Evolutionary conservation across 2,888 invertebrate genomes (phyloP).

Genomic region (Lasioglossum leucozonium): DNA sequence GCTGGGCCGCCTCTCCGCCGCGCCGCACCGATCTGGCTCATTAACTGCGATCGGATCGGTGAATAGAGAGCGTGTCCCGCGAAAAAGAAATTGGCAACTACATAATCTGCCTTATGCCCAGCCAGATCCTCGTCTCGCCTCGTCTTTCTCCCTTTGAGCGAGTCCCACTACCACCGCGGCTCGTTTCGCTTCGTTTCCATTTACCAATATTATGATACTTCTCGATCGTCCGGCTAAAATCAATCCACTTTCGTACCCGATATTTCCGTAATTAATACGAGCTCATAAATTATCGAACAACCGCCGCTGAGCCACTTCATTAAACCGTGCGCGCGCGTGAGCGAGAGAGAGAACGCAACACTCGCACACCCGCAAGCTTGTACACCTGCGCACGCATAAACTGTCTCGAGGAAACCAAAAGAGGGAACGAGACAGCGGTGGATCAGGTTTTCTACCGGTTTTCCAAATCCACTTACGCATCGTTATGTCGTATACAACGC

Average conservation of each 20-base stretch:
- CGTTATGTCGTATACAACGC: conserved; percentile 62
- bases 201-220: conserved; percentile 54
- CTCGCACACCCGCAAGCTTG: neutral
- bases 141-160: neutral
- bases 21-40: conserved; percentile 4
- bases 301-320: conserved; percentile 46
- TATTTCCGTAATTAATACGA: conserved; percentile 60
- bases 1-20: neutral
- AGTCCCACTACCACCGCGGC: neutral
- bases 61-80: conserved; percentile 28
- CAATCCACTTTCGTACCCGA: conserved; percentile 45
- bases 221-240: conserved; percentile 40
- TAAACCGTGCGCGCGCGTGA: conserved; percentile 18
- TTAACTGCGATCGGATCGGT: conserved; percentile 2
- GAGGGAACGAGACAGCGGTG: conserved; percentile 44
- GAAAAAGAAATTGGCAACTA: conserved; percentile 49
- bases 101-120: conserved; percentile 7
- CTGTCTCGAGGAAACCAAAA: conserved; percentile 12
- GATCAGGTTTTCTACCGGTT: conserved; percentile 72
- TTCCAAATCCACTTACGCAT: conserved; percentile 71
- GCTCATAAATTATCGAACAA: conserved; percentile 58
- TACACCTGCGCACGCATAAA: neutral
- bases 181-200: conserved; percentile 10
- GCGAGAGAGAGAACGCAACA: neutral
- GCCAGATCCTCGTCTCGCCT: neutral